A percentile compares a stretch with the other conserved stretches of the same genome.
Conservation (phyloP, 1,140 invertebrate genomes). For the Araneus ventricosus region DNA sequence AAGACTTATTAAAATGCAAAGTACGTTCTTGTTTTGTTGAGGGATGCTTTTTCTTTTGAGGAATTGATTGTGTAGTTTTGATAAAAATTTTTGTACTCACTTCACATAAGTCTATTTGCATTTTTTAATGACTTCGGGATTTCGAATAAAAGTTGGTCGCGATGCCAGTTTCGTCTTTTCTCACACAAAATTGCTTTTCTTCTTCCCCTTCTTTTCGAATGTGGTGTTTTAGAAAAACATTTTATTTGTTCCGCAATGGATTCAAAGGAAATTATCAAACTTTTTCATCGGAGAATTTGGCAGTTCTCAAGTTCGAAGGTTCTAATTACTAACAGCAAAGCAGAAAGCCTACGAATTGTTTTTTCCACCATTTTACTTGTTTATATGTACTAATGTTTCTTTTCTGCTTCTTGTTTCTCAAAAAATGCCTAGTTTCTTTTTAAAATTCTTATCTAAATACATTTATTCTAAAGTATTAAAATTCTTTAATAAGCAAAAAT, state of each 20-base stretch:
- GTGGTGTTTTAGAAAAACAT: background rate
- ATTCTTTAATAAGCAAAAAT: too few species aligned
- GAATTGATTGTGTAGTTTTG: background rate
- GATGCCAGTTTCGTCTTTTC: background rate
- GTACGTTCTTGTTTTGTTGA: conserved; percentile 42
- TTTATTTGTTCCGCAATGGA: background rate
- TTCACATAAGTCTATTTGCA: conserved; percentile 15
- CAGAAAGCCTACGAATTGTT: too few species aligned
- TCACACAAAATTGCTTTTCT: background rate
- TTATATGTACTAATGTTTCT: too few species aligned
- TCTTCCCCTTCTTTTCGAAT: background rate
- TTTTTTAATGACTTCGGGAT: conserved; percentile 37
- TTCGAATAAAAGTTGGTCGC: background rate
- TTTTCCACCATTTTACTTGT: too few species aligned
- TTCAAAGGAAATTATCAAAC: background rate
- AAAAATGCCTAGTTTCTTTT: too few species aligned
- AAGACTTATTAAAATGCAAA: conserved; percentile 58
- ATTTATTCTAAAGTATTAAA: too few species aligned
- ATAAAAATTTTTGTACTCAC: background rate
- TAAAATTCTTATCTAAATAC: too few species aligned
- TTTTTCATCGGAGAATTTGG: background rate
- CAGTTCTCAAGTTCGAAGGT: too few species aligned
- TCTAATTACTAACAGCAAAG: too few species aligned
- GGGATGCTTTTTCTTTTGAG: background rate
- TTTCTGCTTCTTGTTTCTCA: too few species aligned